Conservation (phyloP, 2,888 invertebrate species). For the Apamea sordens region DNA sequence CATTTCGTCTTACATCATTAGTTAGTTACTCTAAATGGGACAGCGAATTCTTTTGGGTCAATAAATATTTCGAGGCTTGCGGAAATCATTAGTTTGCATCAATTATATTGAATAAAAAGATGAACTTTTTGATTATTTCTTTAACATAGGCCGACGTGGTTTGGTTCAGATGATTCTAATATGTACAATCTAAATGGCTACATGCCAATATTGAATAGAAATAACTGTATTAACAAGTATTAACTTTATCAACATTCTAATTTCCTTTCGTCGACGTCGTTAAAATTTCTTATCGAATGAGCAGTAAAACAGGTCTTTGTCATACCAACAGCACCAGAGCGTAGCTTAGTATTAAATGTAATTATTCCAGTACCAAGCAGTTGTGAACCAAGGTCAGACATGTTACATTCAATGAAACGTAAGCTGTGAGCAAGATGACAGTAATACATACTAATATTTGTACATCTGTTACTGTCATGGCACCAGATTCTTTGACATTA, state of each 20-base stretch:
- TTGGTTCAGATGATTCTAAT: background rate
- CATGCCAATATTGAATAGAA: conserved; percentile 22
- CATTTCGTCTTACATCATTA: conserved; percentile 52
- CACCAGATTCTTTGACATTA: conserved; percentile 45
- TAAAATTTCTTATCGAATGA: conserved; percentile 51
- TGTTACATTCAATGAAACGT: conserved; percentile 61
- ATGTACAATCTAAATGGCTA: background rate
- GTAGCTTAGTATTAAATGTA: conserved; percentile 54
- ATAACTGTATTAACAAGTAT: conserved; percentile 14
- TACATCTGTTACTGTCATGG: conserved; percentile 60
- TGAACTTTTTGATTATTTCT: background rate
- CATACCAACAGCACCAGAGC: conserved; percentile 36
- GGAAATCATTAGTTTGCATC: conserved; percentile 23
- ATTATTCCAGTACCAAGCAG: conserved; percentile 50
- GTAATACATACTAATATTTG: conserved; percentile 64
- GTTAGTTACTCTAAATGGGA: conserved; percentile 47
- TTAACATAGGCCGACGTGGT: background rate
- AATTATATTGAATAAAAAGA: conserved; percentile 19
- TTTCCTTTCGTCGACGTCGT: conserved; percentile 34
- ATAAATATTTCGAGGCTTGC: conserved; percentile 35
- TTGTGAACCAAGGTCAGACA: conserved; percentile 58
- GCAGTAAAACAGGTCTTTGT: conserved; percentile 48
- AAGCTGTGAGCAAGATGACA: conserved; percentile 53
- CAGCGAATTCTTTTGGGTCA: conserved; percentile 56
- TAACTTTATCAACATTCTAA: conserved; percentile 40